Evolutionary conservation across 2,113 vertebrate species (phyloP).

Genomic region (Cariama cristata): DNA sequence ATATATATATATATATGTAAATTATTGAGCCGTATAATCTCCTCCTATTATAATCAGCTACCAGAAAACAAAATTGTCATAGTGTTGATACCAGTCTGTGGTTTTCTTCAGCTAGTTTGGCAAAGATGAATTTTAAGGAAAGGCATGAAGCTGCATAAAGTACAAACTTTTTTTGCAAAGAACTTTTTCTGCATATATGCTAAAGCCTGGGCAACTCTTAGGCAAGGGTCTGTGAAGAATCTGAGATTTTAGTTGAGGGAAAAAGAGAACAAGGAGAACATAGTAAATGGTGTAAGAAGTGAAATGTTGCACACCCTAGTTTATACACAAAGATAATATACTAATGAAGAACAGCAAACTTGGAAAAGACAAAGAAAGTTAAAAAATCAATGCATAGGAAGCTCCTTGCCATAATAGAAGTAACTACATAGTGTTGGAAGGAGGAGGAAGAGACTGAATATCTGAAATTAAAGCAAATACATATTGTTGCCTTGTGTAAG

Average conservation of each 20-base stretch:
- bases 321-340: not conserved
- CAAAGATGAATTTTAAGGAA: not conserved
- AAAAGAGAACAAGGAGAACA: not conserved
- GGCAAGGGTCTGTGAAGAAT: not conserved
- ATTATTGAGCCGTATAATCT: not conserved
- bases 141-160: not conserved
- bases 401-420: not conserved
- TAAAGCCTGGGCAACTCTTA: not conserved
- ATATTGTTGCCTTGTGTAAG: not conserved
- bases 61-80: not conserved
- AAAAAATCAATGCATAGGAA: accelerated
- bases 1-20: not conserved
- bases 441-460: not conserved
- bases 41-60: not conserved
- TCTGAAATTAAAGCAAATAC: not conserved
- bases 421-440: not conserved
- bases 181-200: not conserved
- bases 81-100: not conserved
- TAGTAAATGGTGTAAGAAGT: not conserved
- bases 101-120: not conserved
- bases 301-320: not conserved
- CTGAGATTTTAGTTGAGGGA: not conserved
- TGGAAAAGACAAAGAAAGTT: not conserved
- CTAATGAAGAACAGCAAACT: not conserved
- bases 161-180: not conserved